Conservation (phyloP, 1,140 invertebrate species). For the Chironomus tepperi region DNA sequence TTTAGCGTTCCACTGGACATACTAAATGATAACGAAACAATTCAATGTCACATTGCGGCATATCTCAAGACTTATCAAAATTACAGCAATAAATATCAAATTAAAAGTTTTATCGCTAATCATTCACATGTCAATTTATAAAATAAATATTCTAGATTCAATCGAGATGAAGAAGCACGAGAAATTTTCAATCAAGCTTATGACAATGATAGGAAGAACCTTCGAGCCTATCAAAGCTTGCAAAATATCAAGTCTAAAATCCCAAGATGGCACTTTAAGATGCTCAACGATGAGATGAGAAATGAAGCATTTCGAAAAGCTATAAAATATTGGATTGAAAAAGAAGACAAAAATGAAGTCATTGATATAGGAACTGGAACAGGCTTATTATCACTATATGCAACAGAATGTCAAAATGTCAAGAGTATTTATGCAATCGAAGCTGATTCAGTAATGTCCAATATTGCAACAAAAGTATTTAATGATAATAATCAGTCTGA, state of each 20-base stretch:
- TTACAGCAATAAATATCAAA: conserved; percentile 40
- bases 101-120: conserved; percentile 29
- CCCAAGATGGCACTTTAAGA: conserved; percentile 71
- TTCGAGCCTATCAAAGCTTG: neutral
- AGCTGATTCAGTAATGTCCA: conserved; percentile 50
- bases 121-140: conserved; percentile 13
- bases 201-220: neutral
- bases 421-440: conserved; percentile 55
- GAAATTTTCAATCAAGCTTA: neutral
- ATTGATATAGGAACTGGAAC: conserved; percentile 69
- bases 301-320: conserved; percentile 57
- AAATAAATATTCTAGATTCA: neutral
- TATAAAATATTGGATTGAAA: conserved; percentile 47
- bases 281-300: conserved; percentile 64
- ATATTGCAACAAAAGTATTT: conserved; percentile 50
- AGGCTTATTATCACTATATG: conserved; percentile 58
- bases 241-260: conserved; percentile 36
- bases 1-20: neutral
- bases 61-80: conserved; percentile 39
- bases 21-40: neutral
- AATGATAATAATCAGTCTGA: conserved; percentile 41
- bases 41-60: conserved; percentile 27
- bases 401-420: conserved; percentile 45
- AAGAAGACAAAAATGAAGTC: conserved; percentile 45
- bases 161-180: neutral